Percentiles rank a stretch among this genome's conserved stretches.
Conservation (phyloP, 2,797 vertebrate species). For the Centropyge bicolor region DNA sequence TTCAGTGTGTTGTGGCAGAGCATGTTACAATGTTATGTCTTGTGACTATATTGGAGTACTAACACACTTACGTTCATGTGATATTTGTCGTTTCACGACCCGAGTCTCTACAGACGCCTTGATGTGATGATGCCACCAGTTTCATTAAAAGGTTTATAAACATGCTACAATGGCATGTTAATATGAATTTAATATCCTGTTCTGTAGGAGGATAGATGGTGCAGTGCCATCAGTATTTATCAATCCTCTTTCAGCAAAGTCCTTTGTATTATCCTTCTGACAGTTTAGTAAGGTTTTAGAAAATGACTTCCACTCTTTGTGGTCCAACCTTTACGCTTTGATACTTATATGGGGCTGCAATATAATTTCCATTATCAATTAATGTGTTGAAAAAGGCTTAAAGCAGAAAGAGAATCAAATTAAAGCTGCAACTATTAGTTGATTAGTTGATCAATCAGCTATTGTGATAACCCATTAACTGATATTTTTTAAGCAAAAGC, state of each 20-base stretch:
- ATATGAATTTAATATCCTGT: not conserved
- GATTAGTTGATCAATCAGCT: not conserved
- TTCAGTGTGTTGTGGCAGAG: not conserved
- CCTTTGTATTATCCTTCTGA: not conserved
- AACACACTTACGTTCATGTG: not conserved
- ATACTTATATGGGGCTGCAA: not conserved
- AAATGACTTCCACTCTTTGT: not conserved
- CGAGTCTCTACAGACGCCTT: not conserved
- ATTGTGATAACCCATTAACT: not conserved
- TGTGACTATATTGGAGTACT: not conserved
- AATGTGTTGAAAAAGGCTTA: not conserved
- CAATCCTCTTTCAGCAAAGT: not conserved
- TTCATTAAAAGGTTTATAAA: not conserved
- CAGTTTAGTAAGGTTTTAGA: not conserved
- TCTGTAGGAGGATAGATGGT: not conserved
- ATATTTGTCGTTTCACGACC: not conserved
- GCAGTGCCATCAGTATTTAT: not conserved
- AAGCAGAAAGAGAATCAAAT: not conserved
- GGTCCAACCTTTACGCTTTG: not conserved
- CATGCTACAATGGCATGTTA: not conserved
- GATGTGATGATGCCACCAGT: not conserved
- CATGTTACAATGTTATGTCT: not conserved
- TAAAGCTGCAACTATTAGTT: not conserved
- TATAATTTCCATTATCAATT: not conserved
- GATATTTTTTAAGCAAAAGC: too few relatives aligned